Evolutionary conservation across 2,797 vertebrate species (phyloP), one percentile per base, ranked within the genome.

Genomic region (Nannoperca obscura): DNA sequence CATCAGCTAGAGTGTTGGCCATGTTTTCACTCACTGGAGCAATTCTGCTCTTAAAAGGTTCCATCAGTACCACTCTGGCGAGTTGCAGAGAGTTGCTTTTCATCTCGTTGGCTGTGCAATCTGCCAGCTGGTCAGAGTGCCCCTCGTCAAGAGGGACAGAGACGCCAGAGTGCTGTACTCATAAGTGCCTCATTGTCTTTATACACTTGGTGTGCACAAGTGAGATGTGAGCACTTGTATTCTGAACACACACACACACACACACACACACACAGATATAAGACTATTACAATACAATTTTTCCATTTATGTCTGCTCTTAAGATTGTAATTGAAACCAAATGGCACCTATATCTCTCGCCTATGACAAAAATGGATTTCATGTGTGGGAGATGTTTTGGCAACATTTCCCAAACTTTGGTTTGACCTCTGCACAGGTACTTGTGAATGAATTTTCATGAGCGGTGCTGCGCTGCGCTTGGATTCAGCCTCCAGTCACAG

Each of bases 41-140:
- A 90, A 94, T 94, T 93, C 92, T n/a, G 7, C 86, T 92, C 95
- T 96, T 96, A 96, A 96, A 96, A 96, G 95, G 94, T 92, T 96
- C 91, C 92, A 95, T 96, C 91, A 93, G 91, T 94, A 80, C 91
- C 73, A 90, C 94, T 92, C 91, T 72, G 94, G 94, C 92, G 88
- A 94, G 93, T 89, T 71, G 73, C 88, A 73, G 90, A 94, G 91
- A 92, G 93, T 92, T 71, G 91, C 89, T 92, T 96, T 94, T 95
- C 94, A 96, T 95, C 91, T 84, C 93, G 90, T 92, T 90, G 91
- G 89, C 93, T 81, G 71, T 89, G 93, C 90, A 67, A 92, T 86
- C 81, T 69, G 70, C 92, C 95, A 95, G 94, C 95, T 96, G 95
- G 92, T 93, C 86, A 54, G 80, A 86, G 72, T 76, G 85, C 65